These are phyloP conservation scores for Silurus meridionalis DNA, from an alignment of 2,113 vertebrate genomes.

Conservation along the genomic window DNA sequence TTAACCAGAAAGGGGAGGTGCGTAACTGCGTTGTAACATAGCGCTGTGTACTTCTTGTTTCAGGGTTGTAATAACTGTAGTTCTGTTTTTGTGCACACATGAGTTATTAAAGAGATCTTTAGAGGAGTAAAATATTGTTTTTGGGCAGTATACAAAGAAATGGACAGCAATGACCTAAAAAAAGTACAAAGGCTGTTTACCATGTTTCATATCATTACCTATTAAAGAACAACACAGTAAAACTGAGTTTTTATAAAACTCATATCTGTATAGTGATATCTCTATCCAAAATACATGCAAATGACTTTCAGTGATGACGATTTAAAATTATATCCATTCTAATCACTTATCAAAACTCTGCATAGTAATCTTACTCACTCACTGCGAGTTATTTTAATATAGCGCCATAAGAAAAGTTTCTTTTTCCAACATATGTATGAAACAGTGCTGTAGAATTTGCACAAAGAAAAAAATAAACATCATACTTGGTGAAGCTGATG, in stretches of 20 bases:
- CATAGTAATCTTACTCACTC: neutral
- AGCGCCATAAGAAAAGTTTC: neutral
- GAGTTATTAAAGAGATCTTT: too few relatives aligned
- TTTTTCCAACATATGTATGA: neutral
- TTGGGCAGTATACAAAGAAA: neutral
- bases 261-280: too few relatives aligned
- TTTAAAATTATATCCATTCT: neutral
- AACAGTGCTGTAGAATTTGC: neutral
- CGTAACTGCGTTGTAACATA: neutral
- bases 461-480: neutral
- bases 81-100: neutral
- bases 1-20: slow-evolving; percentile 98
- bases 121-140: too few relatives aligned
- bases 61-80: neutral
- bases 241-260: too few relatives aligned
- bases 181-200: neutral
- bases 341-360: neutral
- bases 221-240: neutral
- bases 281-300: too few relatives aligned
- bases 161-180: neutral
- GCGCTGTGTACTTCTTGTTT: neutral
- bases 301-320: neutral
- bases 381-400: neutral
- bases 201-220: neutral
- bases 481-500: neutral